Percentiles rank a stretch among this genome's conserved stretches.
Evolutionary conservation across 2,888 invertebrate species (phyloP).

Genomic region (Coleophora deauratella): DNA sequence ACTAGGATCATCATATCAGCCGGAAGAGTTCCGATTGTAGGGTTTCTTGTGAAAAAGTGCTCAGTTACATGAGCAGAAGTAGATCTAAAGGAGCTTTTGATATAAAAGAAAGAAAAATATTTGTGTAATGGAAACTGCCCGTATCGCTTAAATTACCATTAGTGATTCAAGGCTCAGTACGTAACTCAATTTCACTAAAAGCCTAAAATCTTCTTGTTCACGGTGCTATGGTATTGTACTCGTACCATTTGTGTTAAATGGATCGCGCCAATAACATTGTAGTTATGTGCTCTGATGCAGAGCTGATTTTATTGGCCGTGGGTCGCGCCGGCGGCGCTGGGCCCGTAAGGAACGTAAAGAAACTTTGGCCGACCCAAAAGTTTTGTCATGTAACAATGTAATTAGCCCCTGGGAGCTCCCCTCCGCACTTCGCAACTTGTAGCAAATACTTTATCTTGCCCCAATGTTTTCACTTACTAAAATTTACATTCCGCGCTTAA

Average conservation of each 20-base stretch:
- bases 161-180: neutral
- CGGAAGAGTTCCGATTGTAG: no score
- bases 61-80: no score
- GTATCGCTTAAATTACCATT: neutral
- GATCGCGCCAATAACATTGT: constrained; percentile 35
- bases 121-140: neutral
- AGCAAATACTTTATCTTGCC: constrained; percentile 63
- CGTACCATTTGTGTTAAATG: constrained; percentile 17
- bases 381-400: constrained; percentile 69
- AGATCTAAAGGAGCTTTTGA: no score
- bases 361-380: constrained; percentile 62
- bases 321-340: constrained; percentile 40
- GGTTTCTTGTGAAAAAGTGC: no score
- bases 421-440: constrained; percentile 48
- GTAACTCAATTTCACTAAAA: neutral
- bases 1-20: no score
- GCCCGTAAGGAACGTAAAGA: constrained; percentile 55
- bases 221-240: neutral
- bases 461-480: constrained; percentile 49
- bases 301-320: constrained; percentile 54
- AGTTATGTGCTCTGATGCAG: constrained; percentile 47
- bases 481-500: constrained; percentile 41
- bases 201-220: neutral
- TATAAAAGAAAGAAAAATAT: no score
- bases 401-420: constrained; percentile 59